phyloP scores from a whole-genome alignment of 64 coral and sea anemone genomes.

The Anthopleura sola region DNA sequence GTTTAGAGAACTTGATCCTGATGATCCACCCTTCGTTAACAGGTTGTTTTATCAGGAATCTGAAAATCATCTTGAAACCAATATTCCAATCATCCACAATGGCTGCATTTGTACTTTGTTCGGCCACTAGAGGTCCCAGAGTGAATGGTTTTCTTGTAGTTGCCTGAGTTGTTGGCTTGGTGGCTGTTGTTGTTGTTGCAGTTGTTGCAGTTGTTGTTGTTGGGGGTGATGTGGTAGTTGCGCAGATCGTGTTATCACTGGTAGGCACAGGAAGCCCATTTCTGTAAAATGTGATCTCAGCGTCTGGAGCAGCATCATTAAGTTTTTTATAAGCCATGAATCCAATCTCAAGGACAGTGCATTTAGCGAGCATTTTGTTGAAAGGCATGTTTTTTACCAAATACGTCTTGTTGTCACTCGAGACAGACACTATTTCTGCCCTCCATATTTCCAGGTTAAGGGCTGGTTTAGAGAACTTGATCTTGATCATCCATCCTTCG shows the following conservation, averaged over 20 bases:
- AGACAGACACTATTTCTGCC: constrained; percentile 11
- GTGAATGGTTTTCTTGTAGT: neutral
- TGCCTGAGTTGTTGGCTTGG: neutral
- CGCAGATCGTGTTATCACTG: neutral
- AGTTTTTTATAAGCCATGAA: constrained; percentile 13
- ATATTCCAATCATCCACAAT: constrained; percentile 9
- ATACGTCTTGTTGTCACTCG: constrained; percentile 18
- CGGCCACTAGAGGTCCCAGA: neutral
- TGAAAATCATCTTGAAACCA: constrained; percentile 14
- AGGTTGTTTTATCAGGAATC: constrained; percentile 1
- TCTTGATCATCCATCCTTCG: constrained; percentile 47
- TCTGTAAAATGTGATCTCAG: too few species aligned
- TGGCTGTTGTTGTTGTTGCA: too few species aligned
- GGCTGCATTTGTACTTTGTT: neutral
- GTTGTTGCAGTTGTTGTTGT: too few species aligned
- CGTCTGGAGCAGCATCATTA: neutral
- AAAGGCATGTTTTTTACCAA: constrained; percentile 40
- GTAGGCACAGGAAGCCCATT: too few species aligned
- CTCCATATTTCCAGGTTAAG: constrained; percentile 29
- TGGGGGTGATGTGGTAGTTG: neutral
- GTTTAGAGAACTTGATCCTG: constrained; percentile 43
- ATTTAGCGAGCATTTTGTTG: constrained; percentile 39
- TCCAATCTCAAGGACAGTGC: constrained; percentile 13
- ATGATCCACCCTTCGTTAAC: constrained; percentile 44
- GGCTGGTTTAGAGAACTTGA: constrained; percentile 47